Base-by-base conservation (phyloP, 2,888 invertebrate genomes). In the Calameuta pallipes region DNA sequence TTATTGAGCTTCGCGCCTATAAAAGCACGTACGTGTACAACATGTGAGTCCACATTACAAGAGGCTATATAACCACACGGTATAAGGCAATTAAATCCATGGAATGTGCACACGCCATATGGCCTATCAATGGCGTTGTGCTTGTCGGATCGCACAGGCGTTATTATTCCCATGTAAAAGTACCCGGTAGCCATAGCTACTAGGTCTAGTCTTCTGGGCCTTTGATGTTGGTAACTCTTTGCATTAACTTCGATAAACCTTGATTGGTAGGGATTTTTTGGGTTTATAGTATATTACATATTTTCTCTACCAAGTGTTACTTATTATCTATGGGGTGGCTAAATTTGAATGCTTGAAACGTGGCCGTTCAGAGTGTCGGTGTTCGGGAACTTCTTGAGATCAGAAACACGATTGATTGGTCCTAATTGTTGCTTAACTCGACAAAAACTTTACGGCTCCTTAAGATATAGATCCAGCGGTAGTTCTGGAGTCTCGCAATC, bases 1-100 rank as follows among this genome's bases (percentile, higher is more conserved):
- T 81, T 76, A 81, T 78, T 74, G 41, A 71, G 56, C 31, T 56
- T 56, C 56, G 23, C 56, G 56, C 56, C 56, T 56, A 56, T 56
- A 56, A 56, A 74, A n/a, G 68, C 69, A 35, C 68, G 33, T 74
- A 36, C 33, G 76, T 56, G 31, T 30, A 69, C 23, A 70, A 71
- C 71, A 33, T 71, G 73, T 73, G 37, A 35, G 68, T 33, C 35
- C 68, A 69, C 31, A 34, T 76, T 56, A 41, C 23, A 56, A 33
- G 70, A 56, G 71, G 71, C 31, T 33, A 31, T 15, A 30, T 78
- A 68, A 74, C 34, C 33, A 76, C 77, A 76, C 76, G 76, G 79
- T 78, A 80, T 76, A 76, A 80, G 79, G 81, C 83, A 82, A 85
- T 85, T 85, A 85, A 83, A 85, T 82, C 78, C 78, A 73, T 41